phyloP scores from a whole-genome alignment of 2,888 invertebrate species.

The Sclerodermus sp. region DNA sequence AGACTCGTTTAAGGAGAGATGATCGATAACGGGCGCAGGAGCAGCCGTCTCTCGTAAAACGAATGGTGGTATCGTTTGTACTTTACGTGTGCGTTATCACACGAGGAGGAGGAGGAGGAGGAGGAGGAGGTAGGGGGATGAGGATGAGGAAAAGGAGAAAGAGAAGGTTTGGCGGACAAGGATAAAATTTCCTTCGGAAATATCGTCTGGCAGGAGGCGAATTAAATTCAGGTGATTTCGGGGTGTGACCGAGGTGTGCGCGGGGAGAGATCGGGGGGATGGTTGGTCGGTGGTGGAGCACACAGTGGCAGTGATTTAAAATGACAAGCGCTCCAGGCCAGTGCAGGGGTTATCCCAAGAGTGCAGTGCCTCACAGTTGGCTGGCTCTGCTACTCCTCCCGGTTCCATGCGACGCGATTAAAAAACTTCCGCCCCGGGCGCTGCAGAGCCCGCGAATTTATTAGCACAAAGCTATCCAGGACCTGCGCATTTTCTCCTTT shows the following conservation, averaged over 20 bases:
- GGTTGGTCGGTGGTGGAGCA: slow-evolving; percentile 8
- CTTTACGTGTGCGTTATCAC: too few relatives aligned
- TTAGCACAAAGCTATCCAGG: slow-evolving; percentile 38
- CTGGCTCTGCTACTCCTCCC: slow-evolving; percentile 22
- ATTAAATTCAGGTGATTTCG: slow-evolving; percentile 46
- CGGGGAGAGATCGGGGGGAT: slow-evolving; percentile 17
- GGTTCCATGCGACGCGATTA: slow-evolving; percentile 50
- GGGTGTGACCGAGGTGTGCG: slow-evolving; percentile 15
- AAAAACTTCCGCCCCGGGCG: slow-evolving; percentile 51
- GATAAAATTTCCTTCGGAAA: too few relatives aligned
- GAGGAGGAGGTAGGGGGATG: too few relatives aligned
- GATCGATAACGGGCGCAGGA: too few relatives aligned
- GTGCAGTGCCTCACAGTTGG: slow-evolving; percentile 52
- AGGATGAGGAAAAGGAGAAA: too few relatives aligned
- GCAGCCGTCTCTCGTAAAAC: too few relatives aligned
- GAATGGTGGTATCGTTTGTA: too few relatives aligned
- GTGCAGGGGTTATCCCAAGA: slow-evolving; percentile 48
- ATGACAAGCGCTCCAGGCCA: slow-evolving; percentile 52
- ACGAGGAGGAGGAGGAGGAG: too few relatives aligned
- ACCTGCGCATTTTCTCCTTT: slow-evolving; percentile 10
- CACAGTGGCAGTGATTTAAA: slow-evolving; percentile 53
- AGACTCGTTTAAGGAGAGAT: too few relatives aligned
- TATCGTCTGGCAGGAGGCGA: slow-evolving; percentile 14
- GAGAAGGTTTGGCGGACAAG: too few relatives aligned
- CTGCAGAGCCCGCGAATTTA: slow-evolving; percentile 53